Evolutionary conservation across 2,797 vertebrate genomes (phyloP), one percentile per base, ranked within the genome.

Genomic region (Rhinophrynus dorsalis): DNA sequence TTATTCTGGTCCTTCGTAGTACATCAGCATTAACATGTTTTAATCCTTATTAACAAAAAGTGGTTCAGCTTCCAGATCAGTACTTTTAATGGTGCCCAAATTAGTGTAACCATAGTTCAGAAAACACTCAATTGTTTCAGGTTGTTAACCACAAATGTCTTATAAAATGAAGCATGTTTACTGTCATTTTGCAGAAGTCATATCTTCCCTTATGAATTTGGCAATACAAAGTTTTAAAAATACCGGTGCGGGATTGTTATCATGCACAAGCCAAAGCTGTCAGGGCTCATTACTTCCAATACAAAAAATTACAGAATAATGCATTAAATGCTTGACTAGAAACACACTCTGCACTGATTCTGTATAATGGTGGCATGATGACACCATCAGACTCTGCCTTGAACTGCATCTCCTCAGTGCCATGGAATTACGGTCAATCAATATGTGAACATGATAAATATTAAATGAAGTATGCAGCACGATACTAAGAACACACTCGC

Each of bases 271-370:
- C 77, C 78, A 84, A 79, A 83, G 79, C 78, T 81, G 84, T 81
- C 86, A 85, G 83, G 83, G 78, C 83, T 83, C 83, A 83, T 86
- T 86, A 85, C 79, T 84, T 84, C 82, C 82, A 71, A 84, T 81
- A 82, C 81, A 87, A 86, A 88, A n/a, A 87, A 80, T 80, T 80
- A 85, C 80, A 78, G 76, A 78, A 78, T 78, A 78, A 81, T 27
- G 71, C 24, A 77, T 77, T 76, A 80, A 83, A 79, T 40, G 79
- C 79, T 75, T 62, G 56, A 76, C 51, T 3, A 67, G 79, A 65
- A 78, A 52, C 30, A 52, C 3, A 0, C 17, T 8, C 18, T 0
- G 27, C 45, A 13, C 10, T 15, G 0, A 11, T 21, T 12, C 68
- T 1, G 9, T 70, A 68, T 18, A 0, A 0, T 7, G 27, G 81